A percentile compares a stretch with the other conserved stretches of the same genome.
phyloP scores from a whole-genome alignment of 2,113 vertebrate species.

The Siphamia tubifer region DNA sequence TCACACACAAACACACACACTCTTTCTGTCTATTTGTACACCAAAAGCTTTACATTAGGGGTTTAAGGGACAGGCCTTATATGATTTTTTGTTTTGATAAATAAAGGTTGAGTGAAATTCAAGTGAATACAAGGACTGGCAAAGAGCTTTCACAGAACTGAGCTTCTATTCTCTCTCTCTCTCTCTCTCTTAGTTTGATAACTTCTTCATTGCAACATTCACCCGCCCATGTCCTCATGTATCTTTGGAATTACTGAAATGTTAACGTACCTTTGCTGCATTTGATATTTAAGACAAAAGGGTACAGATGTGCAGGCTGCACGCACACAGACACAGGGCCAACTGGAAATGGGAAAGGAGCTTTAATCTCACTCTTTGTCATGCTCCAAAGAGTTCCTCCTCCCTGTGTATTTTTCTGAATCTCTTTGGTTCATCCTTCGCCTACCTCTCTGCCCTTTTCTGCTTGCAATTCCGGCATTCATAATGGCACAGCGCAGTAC shows the following conservation, averaged over 20 bases:
- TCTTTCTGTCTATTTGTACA: constrained; percentile 69
- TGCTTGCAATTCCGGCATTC: constrained; percentile 45
- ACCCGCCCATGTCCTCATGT: constrained; percentile 80
- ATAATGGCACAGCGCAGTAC: constrained; percentile 43
- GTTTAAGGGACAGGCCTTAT: no score
- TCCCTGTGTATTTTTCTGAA: constrained; percentile 70
- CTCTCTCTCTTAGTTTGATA: constrained; percentile 67
- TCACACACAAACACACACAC: no score
- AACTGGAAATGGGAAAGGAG: constrained; percentile 83
- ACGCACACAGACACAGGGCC: constrained; percentile 76
- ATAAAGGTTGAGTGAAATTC: no score
- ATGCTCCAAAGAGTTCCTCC: constrained; percentile 73
- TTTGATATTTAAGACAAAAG: constrained; percentile 99
- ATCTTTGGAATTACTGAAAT: constrained; percentile 96
- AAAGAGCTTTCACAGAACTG: constrained; percentile 74
- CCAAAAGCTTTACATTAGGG: constrained; percentile 91
- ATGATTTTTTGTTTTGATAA: no score
- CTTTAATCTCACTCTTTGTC: constrained; percentile 82
- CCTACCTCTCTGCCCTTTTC: constrained; percentile 75
- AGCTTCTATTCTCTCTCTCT: constrained; percentile 11
- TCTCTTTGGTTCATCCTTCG: constrained; percentile 71
- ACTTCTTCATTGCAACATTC: constrained; percentile 84
- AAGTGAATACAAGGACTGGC: constrained; percentile 82
- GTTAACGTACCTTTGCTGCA: constrained; percentile 91
- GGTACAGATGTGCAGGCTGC: constrained; percentile 85